These are phyloP conservation scores for Bostrychus sinensis DNA, from an alignment of 2,113 vertebrate species.

Conservation along the genomic window DNA sequence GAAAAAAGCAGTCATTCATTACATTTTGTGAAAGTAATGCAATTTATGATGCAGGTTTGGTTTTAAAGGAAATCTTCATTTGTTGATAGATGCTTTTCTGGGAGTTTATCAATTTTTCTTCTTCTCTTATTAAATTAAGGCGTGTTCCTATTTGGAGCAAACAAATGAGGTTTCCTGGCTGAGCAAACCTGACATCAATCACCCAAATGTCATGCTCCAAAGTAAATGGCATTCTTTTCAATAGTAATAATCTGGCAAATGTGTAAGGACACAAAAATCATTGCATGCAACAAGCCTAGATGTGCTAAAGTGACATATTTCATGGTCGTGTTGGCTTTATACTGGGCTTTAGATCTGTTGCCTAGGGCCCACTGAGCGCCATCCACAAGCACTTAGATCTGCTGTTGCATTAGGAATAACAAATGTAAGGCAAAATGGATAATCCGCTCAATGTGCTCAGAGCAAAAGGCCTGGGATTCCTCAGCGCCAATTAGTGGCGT, in stretches of 20 bases:
- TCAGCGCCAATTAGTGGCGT: conserved; percentile 67
- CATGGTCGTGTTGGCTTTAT: conserved; percentile 49
- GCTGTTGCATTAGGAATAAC: conserved; percentile 58
- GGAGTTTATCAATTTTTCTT: conserved; percentile 5
- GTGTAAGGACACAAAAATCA: conserved; percentile 40
- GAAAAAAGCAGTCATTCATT: not conserved
- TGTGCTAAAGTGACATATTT: conserved; percentile 35
- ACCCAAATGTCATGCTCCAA: conserved; percentile 70
- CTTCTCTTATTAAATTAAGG: conserved; percentile 26
- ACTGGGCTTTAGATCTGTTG: conserved; percentile 50
- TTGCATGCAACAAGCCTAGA: not conserved
- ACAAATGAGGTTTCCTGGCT: conserved; percentile 39
- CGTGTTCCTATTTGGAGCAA: conserved; percentile 42
- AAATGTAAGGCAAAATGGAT: conserved; percentile 69
- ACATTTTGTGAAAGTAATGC: not conserved
- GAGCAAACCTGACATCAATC: conserved; percentile 62
- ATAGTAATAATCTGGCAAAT: conserved; percentile 58
- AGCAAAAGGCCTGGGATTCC: conserved; percentile 64
- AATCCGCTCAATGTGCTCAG: conserved; percentile 62
- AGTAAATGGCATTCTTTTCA: conserved; percentile 60
- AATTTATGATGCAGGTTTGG: not conserved
- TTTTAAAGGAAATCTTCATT: conserved; percentile 1
- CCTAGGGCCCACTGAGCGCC: conserved; percentile 35
- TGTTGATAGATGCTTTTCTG: conserved; percentile 11
- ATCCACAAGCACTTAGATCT: conserved; percentile 59